phyloP scores from a whole-genome alignment of 2,797 vertebrate genomes.

The Choloepus didactylus region DNA sequence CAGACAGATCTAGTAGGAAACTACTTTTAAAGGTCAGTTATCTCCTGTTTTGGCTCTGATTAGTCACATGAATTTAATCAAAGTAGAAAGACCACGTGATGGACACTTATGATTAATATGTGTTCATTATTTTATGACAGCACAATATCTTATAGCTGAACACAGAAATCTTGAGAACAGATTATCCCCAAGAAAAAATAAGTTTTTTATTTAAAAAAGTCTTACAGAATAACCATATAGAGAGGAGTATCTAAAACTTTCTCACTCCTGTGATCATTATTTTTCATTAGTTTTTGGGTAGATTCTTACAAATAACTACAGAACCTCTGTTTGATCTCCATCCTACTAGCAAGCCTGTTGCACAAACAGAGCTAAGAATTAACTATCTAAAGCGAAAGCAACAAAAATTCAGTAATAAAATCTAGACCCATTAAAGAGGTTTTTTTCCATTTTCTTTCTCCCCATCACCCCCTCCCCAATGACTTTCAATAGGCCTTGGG shows the following conservation, averaged over 20 bases:
- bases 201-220: conserved; percentile 1
- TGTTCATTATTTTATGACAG: conserved; percentile 45
- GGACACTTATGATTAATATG: not conserved
- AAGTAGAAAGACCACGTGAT: conserved; percentile 52
- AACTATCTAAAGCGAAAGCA: conserved; percentile 66
- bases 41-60: conserved; percentile 63
- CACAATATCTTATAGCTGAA: conserved; percentile 32
- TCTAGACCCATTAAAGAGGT: conserved; percentile 6
- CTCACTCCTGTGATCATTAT: not conserved
- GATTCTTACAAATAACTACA: not conserved
- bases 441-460: conserved; percentile 36
- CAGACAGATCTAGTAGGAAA: conserved; percentile 58
- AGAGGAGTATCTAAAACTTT: not conserved
- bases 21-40: conserved; percentile 75
- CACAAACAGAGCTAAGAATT: conserved; percentile 50
- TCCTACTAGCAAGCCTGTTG: not conserved
- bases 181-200: conserved; percentile 20
- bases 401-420: conserved; percentile 72
- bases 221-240: conserved; percentile 1
- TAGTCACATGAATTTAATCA: conserved; percentile 64
- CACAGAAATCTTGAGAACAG: conserved; percentile 5
- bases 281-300: not conserved
- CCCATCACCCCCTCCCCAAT: not conserved
- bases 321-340: not conserved
- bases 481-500: conserved; percentile 83